Conservation (phyloP, 35 echinoderm and acorn worm species). For the Lytechinus variegatus region DNA sequence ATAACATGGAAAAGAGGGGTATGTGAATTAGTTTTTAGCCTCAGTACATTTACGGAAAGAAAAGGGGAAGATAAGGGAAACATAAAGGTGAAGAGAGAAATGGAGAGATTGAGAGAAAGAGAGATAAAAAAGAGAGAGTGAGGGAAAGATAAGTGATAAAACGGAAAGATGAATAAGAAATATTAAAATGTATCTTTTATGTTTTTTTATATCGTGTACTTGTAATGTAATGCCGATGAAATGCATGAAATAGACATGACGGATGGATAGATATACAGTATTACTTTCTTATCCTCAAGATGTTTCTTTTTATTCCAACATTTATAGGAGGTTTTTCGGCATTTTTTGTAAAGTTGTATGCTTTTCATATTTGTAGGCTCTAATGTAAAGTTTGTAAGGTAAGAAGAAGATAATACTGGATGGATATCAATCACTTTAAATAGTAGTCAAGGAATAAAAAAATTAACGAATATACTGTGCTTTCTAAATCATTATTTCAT, state of each 20-base stretch:
- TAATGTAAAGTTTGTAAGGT: too few relatives aligned
- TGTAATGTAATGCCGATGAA: background rate
- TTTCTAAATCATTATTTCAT: too few relatives aligned
- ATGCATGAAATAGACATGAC: background rate
- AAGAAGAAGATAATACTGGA: too few relatives aligned
- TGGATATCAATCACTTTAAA: too few relatives aligned
- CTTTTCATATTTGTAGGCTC: too few relatives aligned
- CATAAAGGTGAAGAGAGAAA: background rate
- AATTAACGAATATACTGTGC: too few relatives aligned
- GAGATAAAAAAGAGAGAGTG: background rate
- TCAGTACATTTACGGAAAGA: background rate
- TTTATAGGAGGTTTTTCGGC: too few relatives aligned
- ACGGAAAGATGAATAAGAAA: background rate
- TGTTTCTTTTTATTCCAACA: too few relatives aligned
- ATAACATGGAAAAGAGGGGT: background rate
- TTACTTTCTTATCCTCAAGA: too few relatives aligned
- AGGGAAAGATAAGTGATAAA: background rate
- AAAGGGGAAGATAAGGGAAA: background rate
- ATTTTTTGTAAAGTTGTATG: too few relatives aligned
- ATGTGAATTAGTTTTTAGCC: background rate
- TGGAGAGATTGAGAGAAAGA: background rate
- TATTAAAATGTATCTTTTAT: background rate
- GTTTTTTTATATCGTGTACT: background rate
- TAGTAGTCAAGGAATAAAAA: too few relatives aligned
- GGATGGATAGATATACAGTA: background rate